A percentile compares a stretch with the other conserved stretches of the same genome.
These are phyloP conservation scores for Physeter macrocephalus DNA, from an alignment of 2,113 vertebrate genomes.

Conservation along the genomic window DNA sequence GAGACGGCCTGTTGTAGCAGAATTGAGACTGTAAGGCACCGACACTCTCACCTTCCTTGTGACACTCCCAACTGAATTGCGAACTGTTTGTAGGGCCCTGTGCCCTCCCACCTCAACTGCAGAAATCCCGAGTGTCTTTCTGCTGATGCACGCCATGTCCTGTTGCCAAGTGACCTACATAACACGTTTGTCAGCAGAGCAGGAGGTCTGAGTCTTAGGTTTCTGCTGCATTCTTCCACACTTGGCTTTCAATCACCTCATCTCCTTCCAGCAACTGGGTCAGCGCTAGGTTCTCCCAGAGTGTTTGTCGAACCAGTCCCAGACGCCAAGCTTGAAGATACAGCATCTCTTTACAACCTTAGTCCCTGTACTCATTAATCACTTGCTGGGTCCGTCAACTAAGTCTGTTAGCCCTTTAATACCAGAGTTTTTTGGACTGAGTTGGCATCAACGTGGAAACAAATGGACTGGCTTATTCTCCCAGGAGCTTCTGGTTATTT, in stretches of 20 bases:
- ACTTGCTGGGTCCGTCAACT: neutral
- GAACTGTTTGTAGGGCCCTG: neutral
- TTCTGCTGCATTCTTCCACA: neutral
- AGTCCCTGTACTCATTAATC: neutral
- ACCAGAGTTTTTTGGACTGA: conserved; percentile 1
- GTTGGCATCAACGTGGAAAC: neutral
- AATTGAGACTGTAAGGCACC: neutral
- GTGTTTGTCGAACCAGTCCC: neutral
- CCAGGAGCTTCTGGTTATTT: conserved; percentile 4
- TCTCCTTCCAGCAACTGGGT: conserved; percentile 29
- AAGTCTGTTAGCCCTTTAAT: neutral
- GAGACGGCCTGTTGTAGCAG: neutral
- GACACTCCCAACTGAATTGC: neutral
- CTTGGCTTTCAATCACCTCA: neutral
- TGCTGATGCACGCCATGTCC: neutral
- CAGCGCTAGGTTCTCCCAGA: neutral
- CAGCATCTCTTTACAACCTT: neutral
- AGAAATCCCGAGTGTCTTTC: neutral
- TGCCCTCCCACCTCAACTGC: neutral
- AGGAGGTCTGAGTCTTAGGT: neutral
- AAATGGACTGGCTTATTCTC: neutral
- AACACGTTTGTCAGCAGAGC: neutral
- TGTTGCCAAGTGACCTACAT: neutral
- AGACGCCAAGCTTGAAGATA: conserved; percentile 19
- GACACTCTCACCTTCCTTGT: neutral